Conservation (phyloP, 2,888 invertebrate species). For the Apotomis betuletana region DNA sequence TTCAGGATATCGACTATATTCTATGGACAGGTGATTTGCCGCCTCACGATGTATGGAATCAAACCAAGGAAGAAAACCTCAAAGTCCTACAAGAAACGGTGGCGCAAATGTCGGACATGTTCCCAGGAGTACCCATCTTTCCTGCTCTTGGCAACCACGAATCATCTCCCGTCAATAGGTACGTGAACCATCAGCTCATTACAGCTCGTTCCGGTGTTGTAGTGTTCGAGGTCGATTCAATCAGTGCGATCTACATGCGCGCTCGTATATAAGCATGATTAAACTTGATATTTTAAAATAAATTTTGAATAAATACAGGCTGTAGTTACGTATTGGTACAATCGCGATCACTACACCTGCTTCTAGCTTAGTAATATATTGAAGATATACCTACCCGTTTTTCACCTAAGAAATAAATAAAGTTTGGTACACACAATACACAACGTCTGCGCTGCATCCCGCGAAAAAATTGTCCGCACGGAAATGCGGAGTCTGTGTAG, state of each 20-base stretch:
- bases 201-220: slow-evolving; percentile 16
- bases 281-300: slow-evolving; percentile 14
- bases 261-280: slow-evolving; percentile 4
- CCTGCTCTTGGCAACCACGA: slow-evolving; percentile 98
- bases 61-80: slow-evolving; percentile 94
- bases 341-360: background rate
- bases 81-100: slow-evolving; percentile 93
- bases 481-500: too few species aligned
- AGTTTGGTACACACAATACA: too few species aligned
- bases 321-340: background rate
- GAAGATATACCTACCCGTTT: too few species aligned
- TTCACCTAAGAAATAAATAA: too few species aligned
- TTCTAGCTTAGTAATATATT: too few species aligned
- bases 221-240: slow-evolving; percentile 36
- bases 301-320: slow-evolving; percentile 7
- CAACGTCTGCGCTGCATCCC: too few species aligned
- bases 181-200: slow-evolving; percentile 45
- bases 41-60: slow-evolving; percentile 98
- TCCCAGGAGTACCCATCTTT: slow-evolving; percentile 96
- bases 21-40: slow-evolving; percentile 98
- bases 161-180: slow-evolving; percentile 97
- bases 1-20: slow-evolving; percentile 95
- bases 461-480: too few species aligned
- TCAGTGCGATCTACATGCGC: slow-evolving; percentile 26
- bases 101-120: slow-evolving; percentile 92